Evolutionary conservation across 2,888 invertebrate species (phyloP).

Genomic region (Gasteruption jaculator): DNA sequence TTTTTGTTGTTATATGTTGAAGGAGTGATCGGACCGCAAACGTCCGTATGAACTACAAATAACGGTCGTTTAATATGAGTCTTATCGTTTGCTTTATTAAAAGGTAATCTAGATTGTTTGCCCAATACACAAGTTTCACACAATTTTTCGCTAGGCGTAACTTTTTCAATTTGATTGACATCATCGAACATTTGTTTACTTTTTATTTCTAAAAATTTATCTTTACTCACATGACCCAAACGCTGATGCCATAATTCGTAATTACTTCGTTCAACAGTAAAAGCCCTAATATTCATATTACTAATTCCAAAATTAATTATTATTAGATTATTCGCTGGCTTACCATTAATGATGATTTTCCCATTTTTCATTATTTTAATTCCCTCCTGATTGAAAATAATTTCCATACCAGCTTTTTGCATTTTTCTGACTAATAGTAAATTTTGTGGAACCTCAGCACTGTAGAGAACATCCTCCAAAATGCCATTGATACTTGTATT

Average conservation of each 20-base stretch:
- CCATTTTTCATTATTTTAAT: conserved; percentile 16
- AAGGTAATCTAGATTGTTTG: conserved; percentile 42
- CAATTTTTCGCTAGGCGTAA: too few species aligned
- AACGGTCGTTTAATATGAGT: conserved; percentile 34
- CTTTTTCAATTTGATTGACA: too few species aligned
- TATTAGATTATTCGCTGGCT: conserved; percentile 1
- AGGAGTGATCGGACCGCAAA: too few species aligned
- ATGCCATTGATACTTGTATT: conserved; percentile 19
- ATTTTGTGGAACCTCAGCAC: conserved; percentile 24
- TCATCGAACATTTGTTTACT: conserved; percentile 9
- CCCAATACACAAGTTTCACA: conserved; percentile 24
- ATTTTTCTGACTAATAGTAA: conserved; percentile 30
- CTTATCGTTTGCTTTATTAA: conserved; percentile 23
- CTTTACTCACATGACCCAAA: too few species aligned
- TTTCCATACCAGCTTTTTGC: conserved; percentile 14
- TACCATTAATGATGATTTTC: background rate
- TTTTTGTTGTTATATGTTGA: too few species aligned
- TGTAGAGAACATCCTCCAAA: conserved; percentile 23
- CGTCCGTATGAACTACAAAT: conserved; percentile 33
- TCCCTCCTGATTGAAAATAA: too few species aligned
- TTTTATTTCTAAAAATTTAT: too few species aligned
- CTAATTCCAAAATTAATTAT: too few species aligned
- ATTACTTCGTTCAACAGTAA: too few species aligned
- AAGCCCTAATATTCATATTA: too few species aligned
- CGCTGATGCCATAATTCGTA: too few species aligned